A percentile compares a stretch with the other conserved stretches of the same genome.
Evolutionary conservation across 2,888 invertebrate species (phyloP).

Genomic region (Eupsilia transversa): DNA sequence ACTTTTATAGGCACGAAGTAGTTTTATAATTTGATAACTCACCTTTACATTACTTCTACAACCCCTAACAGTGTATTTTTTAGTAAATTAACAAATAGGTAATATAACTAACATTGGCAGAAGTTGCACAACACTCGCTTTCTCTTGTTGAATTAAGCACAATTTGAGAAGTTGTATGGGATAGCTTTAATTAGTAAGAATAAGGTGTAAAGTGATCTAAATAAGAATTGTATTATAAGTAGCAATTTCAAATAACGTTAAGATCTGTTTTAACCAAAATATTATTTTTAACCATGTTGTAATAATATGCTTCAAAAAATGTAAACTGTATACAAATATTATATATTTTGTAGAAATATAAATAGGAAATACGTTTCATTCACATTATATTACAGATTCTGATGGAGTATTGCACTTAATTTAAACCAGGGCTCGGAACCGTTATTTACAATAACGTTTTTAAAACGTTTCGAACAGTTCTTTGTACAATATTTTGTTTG

Average conservation of each 20-base stretch:
- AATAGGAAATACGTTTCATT: conserved; percentile 50
- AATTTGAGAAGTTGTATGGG: conserved; percentile 88
- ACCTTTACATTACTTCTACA: conserved; percentile 17
- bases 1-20: conserved; percentile 48
- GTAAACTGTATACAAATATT: conserved; percentile 46
- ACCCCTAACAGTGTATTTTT: conserved; percentile 37
- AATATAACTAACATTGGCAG: conserved; percentile 52
- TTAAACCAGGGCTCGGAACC: too few relatives aligned
- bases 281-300: conserved; percentile 45
- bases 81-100: conserved; percentile 36
- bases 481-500: too few relatives aligned
- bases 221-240: conserved; percentile 72
- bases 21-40: conserved; percentile 45
- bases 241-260: conserved; percentile 63
- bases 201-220: conserved; percentile 80
- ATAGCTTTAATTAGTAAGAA: conserved; percentile 89
- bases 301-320: conserved; percentile 48
- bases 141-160: conserved; percentile 83
- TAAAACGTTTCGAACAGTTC: too few relatives aligned
- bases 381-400: conserved; percentile 42
- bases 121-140: conserved; percentile 79
- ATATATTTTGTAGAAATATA: conserved; percentile 61
- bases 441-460: too few relatives aligned
- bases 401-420: conserved; percentile 49
- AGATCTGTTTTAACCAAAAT: conserved; percentile 55